Conservation (phyloP, 2,113 vertebrate species). For the Okapia johnstoni region DNA sequence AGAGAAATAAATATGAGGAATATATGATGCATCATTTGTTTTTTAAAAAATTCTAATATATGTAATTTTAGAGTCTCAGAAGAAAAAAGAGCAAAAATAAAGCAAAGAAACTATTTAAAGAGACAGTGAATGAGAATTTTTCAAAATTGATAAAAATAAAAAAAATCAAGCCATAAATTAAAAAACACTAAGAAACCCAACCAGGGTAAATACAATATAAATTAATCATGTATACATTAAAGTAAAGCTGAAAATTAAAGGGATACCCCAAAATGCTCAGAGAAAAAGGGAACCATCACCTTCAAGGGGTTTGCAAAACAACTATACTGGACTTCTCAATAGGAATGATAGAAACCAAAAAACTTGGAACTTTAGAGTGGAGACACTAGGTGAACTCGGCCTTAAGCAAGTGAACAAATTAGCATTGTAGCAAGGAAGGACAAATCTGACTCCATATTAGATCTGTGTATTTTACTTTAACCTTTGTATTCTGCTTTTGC, state of each 20-base stretch:
- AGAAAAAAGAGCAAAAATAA: neutral
- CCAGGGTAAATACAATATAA: neutral
- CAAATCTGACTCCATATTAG: neutral
- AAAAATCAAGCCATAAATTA: neutral
- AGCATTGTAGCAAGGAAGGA: neutral
- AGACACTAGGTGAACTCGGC: neutral
- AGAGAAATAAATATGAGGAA: neutral
- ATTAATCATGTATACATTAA: neutral
- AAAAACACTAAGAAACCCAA: neutral
- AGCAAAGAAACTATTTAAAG: neutral
- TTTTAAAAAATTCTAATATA: neutral
- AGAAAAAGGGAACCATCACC: neutral
- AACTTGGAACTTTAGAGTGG: neutral
- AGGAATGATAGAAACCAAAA: neutral
- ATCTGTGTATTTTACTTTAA: neutral
- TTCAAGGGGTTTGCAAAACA: neutral
- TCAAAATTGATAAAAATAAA: neutral
- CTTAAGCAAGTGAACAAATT: neutral
- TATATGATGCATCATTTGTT: neutral
- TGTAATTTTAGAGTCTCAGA: neutral
- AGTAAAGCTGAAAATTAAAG: neutral
- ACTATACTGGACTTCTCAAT: neutral
- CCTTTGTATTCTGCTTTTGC: neutral
- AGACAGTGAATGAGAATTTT: neutral
- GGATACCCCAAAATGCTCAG: neutral